Evolutionary conservation across 2,113 vertebrate genomes (phyloP).

Genomic region (Marcusenius ussheri): DNA sequence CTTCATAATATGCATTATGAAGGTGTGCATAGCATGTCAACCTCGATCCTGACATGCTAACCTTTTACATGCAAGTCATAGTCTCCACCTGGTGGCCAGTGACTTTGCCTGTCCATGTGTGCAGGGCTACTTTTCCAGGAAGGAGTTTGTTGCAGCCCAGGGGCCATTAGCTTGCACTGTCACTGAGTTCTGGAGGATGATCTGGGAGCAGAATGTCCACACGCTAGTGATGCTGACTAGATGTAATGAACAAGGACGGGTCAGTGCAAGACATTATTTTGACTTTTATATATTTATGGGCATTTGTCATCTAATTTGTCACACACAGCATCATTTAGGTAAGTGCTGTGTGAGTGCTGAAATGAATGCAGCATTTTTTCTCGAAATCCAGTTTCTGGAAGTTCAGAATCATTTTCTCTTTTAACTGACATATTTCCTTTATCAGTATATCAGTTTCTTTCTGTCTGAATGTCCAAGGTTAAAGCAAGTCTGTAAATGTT

Average conservation of each 20-base stretch:
- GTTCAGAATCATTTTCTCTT: background rate
- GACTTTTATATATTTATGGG: background rate
- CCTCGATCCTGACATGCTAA: background rate
- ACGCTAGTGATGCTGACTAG: constrained; percentile 90
- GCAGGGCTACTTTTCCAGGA: constrained; percentile 83
- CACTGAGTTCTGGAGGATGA: constrained; percentile 91
- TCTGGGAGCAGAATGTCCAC: constrained; percentile 86
- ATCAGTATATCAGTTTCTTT: background rate
- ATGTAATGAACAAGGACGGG: constrained; percentile 86
- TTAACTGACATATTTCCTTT: background rate
- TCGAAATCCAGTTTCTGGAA: background rate
- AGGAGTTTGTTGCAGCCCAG: constrained; percentile 87
- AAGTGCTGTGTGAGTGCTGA: background rate
- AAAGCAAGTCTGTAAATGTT: background rate
- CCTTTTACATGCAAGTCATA: background rate
- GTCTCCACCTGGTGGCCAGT: background rate
- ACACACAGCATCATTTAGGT: background rate
- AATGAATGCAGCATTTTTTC: background rate
- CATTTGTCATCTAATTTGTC: background rate
- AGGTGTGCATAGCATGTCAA: background rate
- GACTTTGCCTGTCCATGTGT: constrained; percentile 17
- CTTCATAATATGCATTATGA: background rate
- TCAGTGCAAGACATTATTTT: constrained; percentile 47
- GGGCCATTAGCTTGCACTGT: constrained; percentile 82
- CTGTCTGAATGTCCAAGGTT: background rate